Base-by-base conservation (phyloP, 2,888 invertebrate genomes). In the Fragum whitleyi region DNA sequence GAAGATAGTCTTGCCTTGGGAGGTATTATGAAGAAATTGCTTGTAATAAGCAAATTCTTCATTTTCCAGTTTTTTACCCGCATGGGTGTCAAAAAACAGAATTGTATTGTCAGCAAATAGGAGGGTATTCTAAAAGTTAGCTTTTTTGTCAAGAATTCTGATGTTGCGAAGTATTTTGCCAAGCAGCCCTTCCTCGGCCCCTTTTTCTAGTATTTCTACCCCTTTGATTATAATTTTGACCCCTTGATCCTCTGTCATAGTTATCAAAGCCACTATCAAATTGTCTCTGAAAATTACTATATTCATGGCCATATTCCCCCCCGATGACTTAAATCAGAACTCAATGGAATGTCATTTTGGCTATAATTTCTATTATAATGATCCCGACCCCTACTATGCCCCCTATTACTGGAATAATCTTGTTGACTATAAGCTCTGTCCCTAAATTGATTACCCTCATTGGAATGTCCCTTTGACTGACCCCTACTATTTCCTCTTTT, bases 111-210 rank as follows among this genome's bases (percentile, higher is more conserved):
- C n/a, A n/a, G n/a, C n/a, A n/a, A n/a, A n/a, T n/a, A n/a, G n/a
- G n/a, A n/a, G n/a, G n/a, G n/a, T n/a, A n/a, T 9, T 36, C 32
- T 36, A 36, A 47, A 47, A 47, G 16, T n/a, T 47, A 47, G 14
- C 2, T 2, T n/a, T 3, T 19, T 3, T 14, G 47, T 47, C 47
- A 47, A 47, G 47, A 47, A 9, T 47, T 16, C 19, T 47, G n/a
- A n/a, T 47, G n/a, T 9, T 47, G 47, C 14, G 5, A 14, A 14
- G 14, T 47, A 47, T 47, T 47, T 47, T 47, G 47, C 16, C 47
- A 3, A 9, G 32, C 32, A 36, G 62, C 69, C 59, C 70, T 73
- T 14, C 70, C 70, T 6, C 74, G n/a, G 2, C 81, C 73, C 28
- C 77, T 74, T n/a, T 68, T 14, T 23, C 76, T 29, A 32, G 42